Base-by-base conservation (phyloP, 2,888 invertebrate species). In the Ichneumon xanthorius region DNA sequence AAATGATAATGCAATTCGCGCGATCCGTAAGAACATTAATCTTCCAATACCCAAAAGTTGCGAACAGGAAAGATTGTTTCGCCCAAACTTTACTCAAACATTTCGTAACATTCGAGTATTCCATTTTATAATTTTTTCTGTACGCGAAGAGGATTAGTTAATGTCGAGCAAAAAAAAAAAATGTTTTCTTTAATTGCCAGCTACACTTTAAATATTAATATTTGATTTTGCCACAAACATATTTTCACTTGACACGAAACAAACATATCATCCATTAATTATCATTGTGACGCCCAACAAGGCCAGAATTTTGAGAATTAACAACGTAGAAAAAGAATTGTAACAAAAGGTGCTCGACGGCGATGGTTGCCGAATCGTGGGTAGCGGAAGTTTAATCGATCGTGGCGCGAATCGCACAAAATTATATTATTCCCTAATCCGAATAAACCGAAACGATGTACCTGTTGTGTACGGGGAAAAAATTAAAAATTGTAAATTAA, bases 401-500 rank as follows among this genome's bases (percentile, higher is more conserved):
- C 26, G 26, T 22, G 14, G 22, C 22, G 26, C 26, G 58, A 26
- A 26, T 58, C 26, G 4, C 26, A 11, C 26, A 26, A 58, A 58
- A 26, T 22, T 58, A 58, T 58, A 11, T 58, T 58, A 26, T 26
- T 58, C 14, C 58, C 11, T 58, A 4, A 58, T 22, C 26, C 19
- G 55, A 48, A 65, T 82, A n/a, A 14, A 63, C 9, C 63, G 7
- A 63, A 63, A 63, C 33, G 58, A 14, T 22, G 72, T 79, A 82
- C 79, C 45, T 75, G 72, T 84, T 79, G 72, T 61, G 61, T 63
- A 80, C 40, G 79, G 65, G 78, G 30, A 30, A 73, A 76, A 53
- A 37, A 63, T 61, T 67, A 53, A 80, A 86, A 83, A 87, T 84
- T 68, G 77, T 82, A 86, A 86, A 63, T 78, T 37, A 50, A 7